Base-by-base conservation (phyloP, 2,797 vertebrate species). In the Lindbergichthys nudifrons region DNA sequence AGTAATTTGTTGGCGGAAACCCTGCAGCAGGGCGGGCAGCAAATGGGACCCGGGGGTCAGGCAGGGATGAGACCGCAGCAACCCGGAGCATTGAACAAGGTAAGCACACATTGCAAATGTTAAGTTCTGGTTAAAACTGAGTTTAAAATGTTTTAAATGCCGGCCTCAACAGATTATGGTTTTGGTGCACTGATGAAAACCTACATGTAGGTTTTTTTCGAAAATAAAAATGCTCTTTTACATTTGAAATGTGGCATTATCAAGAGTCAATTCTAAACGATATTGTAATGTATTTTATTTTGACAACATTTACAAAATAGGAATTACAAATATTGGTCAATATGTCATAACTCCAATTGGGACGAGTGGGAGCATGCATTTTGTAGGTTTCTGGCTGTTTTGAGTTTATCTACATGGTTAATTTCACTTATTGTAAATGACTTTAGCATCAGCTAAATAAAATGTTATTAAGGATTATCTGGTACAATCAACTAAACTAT, bases 1-100 rank as follows among this genome's bases (percentile, higher is more conserved):
- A 93, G 95, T 79, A 98, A 93, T 84, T 82, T 98, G 82, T 76
- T 99, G 90, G 94, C 96, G 0, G 97, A 98, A 57, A 94, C 96
- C 0, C 92, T 99, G 42, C 97, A 98, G 9, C 96, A 96, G 3
- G 88, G 87, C 0, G 75, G 87, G 54, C 93, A 90, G 67, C 95
- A 96, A 88, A 96, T 98, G 95, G 96, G 94, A 84, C 95, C 94
- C 11, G 95, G 94, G 75, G 95, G 93, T 75, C 97, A 96, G 73
- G 61, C 94, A 21, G 95, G 93, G 79, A 91, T 98, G 86, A 96
- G 97, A 88, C 95, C 96, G 6, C 96, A 97, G 45, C 98, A 97
- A 76, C 95, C 97, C 48, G 94, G 95, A 88, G 87, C 92, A 61
- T 88, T 96, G 89, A 96, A 94, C 90, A 96, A 96, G 95, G 97